phyloP scores from a whole-genome alignment of 1,140 invertebrate species.

The Atopsyche davidsoni region DNA sequence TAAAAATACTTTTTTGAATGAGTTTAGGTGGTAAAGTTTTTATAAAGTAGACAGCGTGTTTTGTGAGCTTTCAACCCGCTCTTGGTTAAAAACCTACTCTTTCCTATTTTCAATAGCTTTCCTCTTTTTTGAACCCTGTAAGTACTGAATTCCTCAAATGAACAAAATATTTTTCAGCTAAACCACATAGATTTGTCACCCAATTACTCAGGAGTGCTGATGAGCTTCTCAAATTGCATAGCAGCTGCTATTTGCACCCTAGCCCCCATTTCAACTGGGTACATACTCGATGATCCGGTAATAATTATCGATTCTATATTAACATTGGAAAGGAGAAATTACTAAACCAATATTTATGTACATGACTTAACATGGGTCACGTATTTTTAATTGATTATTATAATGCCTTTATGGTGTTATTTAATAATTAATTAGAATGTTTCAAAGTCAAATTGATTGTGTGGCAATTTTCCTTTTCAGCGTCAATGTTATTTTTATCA shows the following conservation, averaged over 20 bases:
- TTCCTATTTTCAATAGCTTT: background rate
- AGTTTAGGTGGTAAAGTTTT: background rate
- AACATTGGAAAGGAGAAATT: background rate
- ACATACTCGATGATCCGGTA: conserved; percentile 9
- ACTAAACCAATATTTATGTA: background rate
- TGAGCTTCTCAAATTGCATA: conserved; percentile 60
- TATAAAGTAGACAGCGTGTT: no score
- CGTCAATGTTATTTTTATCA: no score
- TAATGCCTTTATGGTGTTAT: no score
- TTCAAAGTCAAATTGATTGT: no score
- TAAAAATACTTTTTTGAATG: background rate
- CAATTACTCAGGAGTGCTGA: conserved; percentile 56
- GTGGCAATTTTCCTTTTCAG: no score
- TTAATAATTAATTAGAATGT: no score
- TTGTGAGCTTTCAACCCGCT: no score
- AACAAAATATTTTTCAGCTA: conserved; percentile 42
- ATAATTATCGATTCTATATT: background rate
- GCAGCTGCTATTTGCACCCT: conserved; percentile 57
- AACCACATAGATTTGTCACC: conserved; percentile 65
- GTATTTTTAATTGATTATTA: background rate
- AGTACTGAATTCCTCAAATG: background rate
- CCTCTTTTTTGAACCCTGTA: background rate
- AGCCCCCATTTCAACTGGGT: conserved; percentile 34
- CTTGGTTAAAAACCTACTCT: no score
- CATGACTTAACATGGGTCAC: background rate